Evolutionary conservation across 2,797 vertebrate species (phyloP).

Genomic region (Chelidonichthys spinosus): DNA sequence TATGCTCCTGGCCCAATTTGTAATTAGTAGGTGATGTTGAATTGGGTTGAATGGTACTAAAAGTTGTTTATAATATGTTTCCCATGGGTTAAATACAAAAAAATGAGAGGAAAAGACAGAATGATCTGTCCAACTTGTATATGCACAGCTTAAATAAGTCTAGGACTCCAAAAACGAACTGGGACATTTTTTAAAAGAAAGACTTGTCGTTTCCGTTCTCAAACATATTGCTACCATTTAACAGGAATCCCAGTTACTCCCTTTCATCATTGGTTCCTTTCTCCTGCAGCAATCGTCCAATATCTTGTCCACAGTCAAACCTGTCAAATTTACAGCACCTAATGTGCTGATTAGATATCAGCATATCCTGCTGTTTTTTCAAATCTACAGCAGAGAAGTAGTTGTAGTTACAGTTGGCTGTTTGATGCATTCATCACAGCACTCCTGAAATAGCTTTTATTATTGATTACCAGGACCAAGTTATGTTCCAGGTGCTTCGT

Average conservation of each 20-base stretch:
- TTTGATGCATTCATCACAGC: not conserved
- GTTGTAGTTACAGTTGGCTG: constrained; percentile 4
- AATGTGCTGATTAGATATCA: not conserved
- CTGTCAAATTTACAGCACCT: not conserved
- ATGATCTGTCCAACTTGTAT: not conserved
- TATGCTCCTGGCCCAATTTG: not conserved
- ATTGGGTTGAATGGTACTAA: not conserved
- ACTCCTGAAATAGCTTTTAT: constrained; percentile 8
- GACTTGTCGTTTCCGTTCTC: not conserved
- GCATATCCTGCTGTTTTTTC: not conserved
- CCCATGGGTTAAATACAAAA: not conserved
- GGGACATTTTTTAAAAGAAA: too few species aligned
- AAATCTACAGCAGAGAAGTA: not conserved
- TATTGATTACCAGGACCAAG: not conserved
- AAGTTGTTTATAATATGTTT: not conserved
- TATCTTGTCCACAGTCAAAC: constrained; percentile 1
- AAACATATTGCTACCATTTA: not conserved
- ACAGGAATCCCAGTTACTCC: not conserved
- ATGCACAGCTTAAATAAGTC: not conserved
- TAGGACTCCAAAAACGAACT: not conserved
- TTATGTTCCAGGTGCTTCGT: not conserved
- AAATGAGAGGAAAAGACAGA: not conserved
- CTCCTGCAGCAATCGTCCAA: not conserved
- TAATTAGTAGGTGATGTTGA: not conserved
- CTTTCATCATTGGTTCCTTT: not conserved